Evolutionary conservation across 1,140 invertebrate genomes (phyloP), one percentile per base, ranked within the genome.

Genomic region (Drosophila trapezifrons): DNA sequence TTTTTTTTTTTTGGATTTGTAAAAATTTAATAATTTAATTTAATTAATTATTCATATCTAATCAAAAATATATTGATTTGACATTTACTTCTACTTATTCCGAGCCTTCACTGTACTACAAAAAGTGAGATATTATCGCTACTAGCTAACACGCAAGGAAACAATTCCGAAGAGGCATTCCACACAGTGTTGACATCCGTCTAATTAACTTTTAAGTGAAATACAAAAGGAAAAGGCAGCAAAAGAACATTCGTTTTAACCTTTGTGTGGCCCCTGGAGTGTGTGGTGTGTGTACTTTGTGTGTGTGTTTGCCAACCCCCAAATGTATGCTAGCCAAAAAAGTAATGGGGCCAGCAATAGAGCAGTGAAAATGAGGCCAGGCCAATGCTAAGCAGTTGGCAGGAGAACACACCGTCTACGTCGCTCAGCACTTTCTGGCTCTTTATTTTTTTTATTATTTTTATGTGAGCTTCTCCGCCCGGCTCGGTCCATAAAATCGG

Each of bases 181-280:
- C 56, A 49, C 55, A 47, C 40, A 32, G 63, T 62, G 60, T 76
- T 81, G 78, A 58, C 82, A 78, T 60, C 20, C 37, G 47, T 29
- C 59, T 78, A 81, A 86, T 85, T 86, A 76, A 78, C 42, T 85
- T 85, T 85, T 85, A 76, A 85, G 77, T 78, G 62, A 82, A 85
- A 76, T 76, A 46, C 78, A 75, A 62, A 80, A 10, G 49, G 27
- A 56, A 29, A 47, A 37, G 25, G 63, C 55, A 55, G 54, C 65
- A 66, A 69, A 51, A 37, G 20, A 74, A 17, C 51, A 57, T 38
- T 32, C 51, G 9, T 35, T 49, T 58, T 49, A 71, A 71, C 51
- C 65, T 47, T 35, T n/a, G n/a, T 42, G 12, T 51, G 57, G 9
- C 18, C 32, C 32, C 32, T 3, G 1, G 25, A 15, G 35, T n/a